A percentile compares a stretch with the other conserved stretches of the same genome.
Conservation (phyloP, 2,113 vertebrate genomes). For the Proteles cristata region DNA sequence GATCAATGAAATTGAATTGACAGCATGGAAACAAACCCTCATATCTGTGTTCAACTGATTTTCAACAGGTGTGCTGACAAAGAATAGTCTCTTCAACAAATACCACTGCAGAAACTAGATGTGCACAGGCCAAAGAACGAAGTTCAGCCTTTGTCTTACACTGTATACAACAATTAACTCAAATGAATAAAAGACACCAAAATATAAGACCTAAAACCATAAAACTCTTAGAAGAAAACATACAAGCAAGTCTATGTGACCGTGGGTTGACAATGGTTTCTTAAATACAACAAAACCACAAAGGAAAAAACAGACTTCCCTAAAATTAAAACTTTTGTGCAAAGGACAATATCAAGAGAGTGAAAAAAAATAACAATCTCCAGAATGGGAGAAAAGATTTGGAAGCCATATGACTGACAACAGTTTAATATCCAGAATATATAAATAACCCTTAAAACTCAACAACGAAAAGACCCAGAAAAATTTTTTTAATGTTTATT, state of each 20-base stretch:
- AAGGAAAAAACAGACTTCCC: neutral
- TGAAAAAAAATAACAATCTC: neutral
- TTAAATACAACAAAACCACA: neutral
- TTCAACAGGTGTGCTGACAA: neutral
- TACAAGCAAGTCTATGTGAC: neutral
- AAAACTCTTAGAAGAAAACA: neutral
- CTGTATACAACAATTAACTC: neutral
- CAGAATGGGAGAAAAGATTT: neutral
- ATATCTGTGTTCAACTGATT: neutral
- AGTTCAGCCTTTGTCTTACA: neutral
- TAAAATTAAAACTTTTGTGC: neutral
- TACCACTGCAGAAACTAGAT: neutral
- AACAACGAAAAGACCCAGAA: neutral
- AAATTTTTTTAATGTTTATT: too few relatives aligned
- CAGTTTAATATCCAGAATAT: neutral
- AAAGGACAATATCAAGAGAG: neutral
- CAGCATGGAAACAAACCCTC: neutral
- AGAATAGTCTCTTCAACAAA: neutral
- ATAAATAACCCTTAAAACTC: neutral
- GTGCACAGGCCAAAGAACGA: neutral
- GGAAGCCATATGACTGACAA: neutral
- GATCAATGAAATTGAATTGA: neutral
- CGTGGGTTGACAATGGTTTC: neutral
- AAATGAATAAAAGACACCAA: neutral
- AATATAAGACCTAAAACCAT: conserved; percentile 13